Percentiles rank a stretch among this genome's conserved stretches.
These are phyloP conservation scores for Ceyx melanurus DNA, from an alignment of 2,113 vertebrate species.

Conservation along the genomic window DNA sequence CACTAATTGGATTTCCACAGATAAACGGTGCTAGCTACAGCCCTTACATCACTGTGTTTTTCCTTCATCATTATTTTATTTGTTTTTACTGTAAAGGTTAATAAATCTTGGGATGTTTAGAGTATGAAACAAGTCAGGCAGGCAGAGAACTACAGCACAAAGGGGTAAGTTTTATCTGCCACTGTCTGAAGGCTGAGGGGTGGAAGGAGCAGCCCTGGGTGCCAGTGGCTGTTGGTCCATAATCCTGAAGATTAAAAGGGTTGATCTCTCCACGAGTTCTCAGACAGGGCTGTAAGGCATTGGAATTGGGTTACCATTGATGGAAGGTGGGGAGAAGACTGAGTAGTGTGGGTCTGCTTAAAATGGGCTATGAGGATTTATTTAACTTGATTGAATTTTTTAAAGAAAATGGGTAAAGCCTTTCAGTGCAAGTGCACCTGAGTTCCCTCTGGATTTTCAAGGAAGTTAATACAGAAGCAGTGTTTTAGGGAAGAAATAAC, in stretches of 20 bases:
- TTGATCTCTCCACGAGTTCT: conserved; percentile 66
- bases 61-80: conserved; percentile 82
- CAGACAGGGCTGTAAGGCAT: conserved; percentile 65
- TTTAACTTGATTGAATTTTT: conserved; percentile 53
- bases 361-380: conserved; percentile 31
- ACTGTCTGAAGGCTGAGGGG: conserved; percentile 28
- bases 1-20: conserved; percentile 97
- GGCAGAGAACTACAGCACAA: background rate
- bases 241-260: conserved; percentile 70
- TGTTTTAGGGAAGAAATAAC: conserved; percentile 9
- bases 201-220: background rate
- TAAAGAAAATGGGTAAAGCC: conserved; percentile 21
- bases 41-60: conserved; percentile 80
- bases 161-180: conserved; percentile 50
- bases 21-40: conserved; percentile 86
- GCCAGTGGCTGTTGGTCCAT: conserved; percentile 42
- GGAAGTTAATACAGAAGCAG: background rate
- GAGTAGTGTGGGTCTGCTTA: conserved; percentile 33
- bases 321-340: conserved; percentile 25
- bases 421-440: background rate
- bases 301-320: conserved; percentile 75
- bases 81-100: conserved; percentile 86
- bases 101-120: conserved; percentile 78
- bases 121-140: conserved; percentile 65
- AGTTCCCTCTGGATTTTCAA: background rate